Evolutionary conservation across 1,140 invertebrate species (phyloP).

Genomic region (Anagrus nilaparvatae): DNA sequence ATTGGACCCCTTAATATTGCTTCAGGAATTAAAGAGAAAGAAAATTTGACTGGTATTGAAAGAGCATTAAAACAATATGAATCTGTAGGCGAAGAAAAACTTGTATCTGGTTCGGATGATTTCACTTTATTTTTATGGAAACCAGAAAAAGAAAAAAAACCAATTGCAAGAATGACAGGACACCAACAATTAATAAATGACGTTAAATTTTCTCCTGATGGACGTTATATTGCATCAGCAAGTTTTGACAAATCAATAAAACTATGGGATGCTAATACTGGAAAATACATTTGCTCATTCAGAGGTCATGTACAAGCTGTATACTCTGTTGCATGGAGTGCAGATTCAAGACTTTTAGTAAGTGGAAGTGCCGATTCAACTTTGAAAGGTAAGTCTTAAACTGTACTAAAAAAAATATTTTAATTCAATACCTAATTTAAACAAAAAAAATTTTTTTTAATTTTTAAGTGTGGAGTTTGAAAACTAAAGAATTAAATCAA

Average conservation of each 20-base stretch:
- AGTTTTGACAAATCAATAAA: constrained; percentile 99
- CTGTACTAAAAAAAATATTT: constrained; percentile 1
- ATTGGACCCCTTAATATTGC: constrained; percentile 81
- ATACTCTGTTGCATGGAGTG: constrained; percentile 95
- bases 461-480: constrained; percentile 75
- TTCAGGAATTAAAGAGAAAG: constrained; percentile 24
- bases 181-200: constrained; percentile 96
- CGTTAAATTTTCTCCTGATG: constrained; percentile 96
- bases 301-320: constrained; percentile 95
- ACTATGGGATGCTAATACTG: constrained; percentile 86
- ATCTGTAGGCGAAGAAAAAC: constrained; percentile 61
- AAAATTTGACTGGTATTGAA: constrained; percentile 19
- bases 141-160: constrained; percentile 81
- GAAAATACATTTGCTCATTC: constrained; percentile 81
- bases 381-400: constrained; percentile 62
- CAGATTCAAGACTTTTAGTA: constrained; percentile 88
- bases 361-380: constrained; percentile 98
- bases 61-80: constrained; percentile 52
- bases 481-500: constrained; percentile 75
- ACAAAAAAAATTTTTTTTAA: constrained; percentile 1
- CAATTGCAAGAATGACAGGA: constrained; percentile 84
- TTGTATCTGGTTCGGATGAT: constrained; percentile 97
- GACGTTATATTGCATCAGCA: constrained; percentile 86
- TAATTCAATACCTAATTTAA: neutral
- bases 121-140: constrained; percentile 97